Evolutionary conservation across 2,797 vertebrate genomes (phyloP), one percentile per base, ranked within the genome.

Genomic region (Huso huso): DNA sequence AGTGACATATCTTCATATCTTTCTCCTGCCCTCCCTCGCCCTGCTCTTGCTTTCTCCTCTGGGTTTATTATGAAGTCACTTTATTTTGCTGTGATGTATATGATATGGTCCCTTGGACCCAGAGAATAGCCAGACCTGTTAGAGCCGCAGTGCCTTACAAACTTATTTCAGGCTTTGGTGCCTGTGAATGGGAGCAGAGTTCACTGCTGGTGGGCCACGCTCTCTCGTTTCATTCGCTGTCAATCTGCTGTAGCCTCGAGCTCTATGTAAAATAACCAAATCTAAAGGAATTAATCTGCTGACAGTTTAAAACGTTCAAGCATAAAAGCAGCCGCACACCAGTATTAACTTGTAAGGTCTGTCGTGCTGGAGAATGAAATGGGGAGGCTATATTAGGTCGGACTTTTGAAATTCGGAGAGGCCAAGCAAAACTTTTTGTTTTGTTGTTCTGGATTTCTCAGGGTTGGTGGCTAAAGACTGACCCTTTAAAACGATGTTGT

Each of bases 141-240:
- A 75, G 53, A 62, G 64, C 63, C 6, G 10, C 65, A 76, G 82
- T 79, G 75, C 80, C 77, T 53, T 62, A 62, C 69, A 75, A 77
- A 70, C 62, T 66, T 66, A 76, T 83, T 80, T 78, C 81, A 72
- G 75, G 82, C 84, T 77, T 71, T 75, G 81, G 80, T 85, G 78
- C 80, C 67, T 62, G 72, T 86, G 81, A 85, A 78, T 73, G 77
- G 81, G 74, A 68, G 62, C 80, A 83, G 76, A 75, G 77, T 79
- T 74, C 79, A 77, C 81, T 83, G 80, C 86, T 73, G 76, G 79
- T 80, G 82, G 79, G 80, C 70, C 66, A 1, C 79, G 81, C 87
- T 90, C 83, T 89, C 79, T 68, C 67, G 79, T 89, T 88, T 82
- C 86, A 77, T 71, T 61, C 75, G 74, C 83, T 84, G 88, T 84